Evolutionary conservation across 2,888 invertebrate species (phyloP), one percentile per base, ranked within the genome.

Genomic region (Diachrysia chrysitis): DNA sequence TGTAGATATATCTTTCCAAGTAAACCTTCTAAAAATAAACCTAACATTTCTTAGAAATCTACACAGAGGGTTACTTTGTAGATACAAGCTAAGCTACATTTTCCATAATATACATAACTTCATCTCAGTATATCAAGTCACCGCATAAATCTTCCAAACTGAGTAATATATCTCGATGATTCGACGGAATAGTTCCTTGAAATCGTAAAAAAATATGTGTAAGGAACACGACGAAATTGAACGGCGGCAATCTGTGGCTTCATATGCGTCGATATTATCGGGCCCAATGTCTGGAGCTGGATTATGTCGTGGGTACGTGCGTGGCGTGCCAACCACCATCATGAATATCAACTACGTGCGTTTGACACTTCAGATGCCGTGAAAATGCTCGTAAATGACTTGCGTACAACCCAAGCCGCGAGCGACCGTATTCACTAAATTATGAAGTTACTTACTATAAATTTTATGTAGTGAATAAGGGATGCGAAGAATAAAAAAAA

Each of bases 271-370:
- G 80, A 84, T 84, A 84, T 81, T 85, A 86, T 85, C 82, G 71
- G 70, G 65, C 57, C 68, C 69, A 78, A 76, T 74, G 76, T 72
- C 61, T 69, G 76, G 70, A 76, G 71, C 77, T 81, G 76, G 78
- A 79, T 82, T 83, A 76, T 76, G 73, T 63, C 63, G 64, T 21
- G 60, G 71, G 68, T 66, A 88, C 90, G 89, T 89, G 90, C 70
- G 75, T 71, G 58, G 87, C 78, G 73, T 87, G 67, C 78, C 70
- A 78, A 73, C 58, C 58, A 57, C 67, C 69, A 63, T 80, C 86
- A 85, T 89, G 88, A 90, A 90, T 90, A 88, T 79, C 84, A 87
- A 87, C 81, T 79, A 78, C 69, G 71, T 62, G 81, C 79, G 81
- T 79, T 82, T 85, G 85, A 85, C 87, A 86, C 85, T 83, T 69